Percentiles rank a stretch among this genome's conserved stretches.
Evolutionary conservation across 2,113 vertebrate genomes (phyloP).

Genomic region (Holacanthus passer): DNA sequence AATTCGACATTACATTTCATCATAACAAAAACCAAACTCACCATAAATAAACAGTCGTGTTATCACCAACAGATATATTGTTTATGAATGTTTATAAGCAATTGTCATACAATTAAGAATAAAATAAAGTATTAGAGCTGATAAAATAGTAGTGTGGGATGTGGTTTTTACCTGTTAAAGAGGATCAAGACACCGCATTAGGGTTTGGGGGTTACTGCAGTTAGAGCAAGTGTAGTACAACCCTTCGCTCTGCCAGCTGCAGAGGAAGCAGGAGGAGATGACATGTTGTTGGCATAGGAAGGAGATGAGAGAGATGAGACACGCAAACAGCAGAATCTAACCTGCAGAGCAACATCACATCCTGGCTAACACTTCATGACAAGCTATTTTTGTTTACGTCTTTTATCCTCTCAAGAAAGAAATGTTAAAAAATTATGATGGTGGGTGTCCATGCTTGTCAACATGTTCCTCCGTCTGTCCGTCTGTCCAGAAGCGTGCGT

Average conservation of each 20-base stretch:
- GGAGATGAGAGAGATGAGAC: conserved; percentile 27
- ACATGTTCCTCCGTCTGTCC: conserved; percentile 6
- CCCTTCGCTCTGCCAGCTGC: conserved; percentile 17
- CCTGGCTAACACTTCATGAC: conserved; percentile 18
- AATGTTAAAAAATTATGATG: background rate
- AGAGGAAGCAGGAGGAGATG: conserved; percentile 30
- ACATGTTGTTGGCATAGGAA: conserved; percentile 52
- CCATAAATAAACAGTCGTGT: too few relatives aligned
- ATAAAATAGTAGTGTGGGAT: background rate
- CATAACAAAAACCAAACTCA: too few relatives aligned
- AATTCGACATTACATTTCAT: too few relatives aligned
- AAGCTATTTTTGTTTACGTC: conserved; percentile 11
- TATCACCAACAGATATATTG: too few relatives aligned
- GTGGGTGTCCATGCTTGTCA: background rate
- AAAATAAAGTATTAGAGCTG: background rate
- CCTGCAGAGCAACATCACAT: conserved; percentile 42
- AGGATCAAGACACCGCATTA: background rate
- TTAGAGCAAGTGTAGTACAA: background rate
- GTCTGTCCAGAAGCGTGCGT: background rate
- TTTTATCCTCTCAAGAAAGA: conserved; percentile 4
- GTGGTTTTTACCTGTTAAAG: background rate
- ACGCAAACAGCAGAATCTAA: conserved; percentile 29
- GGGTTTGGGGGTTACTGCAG: background rate
- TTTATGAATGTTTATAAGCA: too few relatives aligned
- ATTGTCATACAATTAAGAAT: background rate